phyloP scores from a whole-genome alignment of 2,888 invertebrate genomes.

The Gastrophysa polygoni region DNA sequence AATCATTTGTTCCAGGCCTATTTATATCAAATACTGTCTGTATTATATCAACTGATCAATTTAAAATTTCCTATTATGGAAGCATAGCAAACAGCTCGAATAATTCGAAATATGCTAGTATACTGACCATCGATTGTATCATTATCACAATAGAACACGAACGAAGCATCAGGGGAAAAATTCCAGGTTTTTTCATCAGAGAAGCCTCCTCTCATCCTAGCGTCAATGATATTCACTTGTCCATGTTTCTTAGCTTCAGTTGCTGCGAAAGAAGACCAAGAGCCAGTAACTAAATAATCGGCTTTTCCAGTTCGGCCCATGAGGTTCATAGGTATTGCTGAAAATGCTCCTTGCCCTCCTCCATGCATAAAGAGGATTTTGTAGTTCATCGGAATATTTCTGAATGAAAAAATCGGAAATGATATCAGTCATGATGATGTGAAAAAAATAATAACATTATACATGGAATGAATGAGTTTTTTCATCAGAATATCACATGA shows the following conservation, averaged over 20 bases:
- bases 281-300: constrained; percentile 86
- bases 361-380: constrained; percentile 93
- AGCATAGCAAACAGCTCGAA: too few species aligned
- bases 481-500: too few species aligned
- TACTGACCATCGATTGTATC: constrained; percentile 94
- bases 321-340: constrained; percentile 90
- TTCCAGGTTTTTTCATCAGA: constrained; percentile 82
- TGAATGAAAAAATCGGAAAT: constrained; percentile 56
- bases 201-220: constrained; percentile 75
- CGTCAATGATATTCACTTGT: constrained; percentile 82
- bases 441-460: too few species aligned
- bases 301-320: constrained; percentile 78
- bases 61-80: too few species aligned
- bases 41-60: not conserved
- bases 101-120: too few species aligned
- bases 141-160: constrained; percentile 95
- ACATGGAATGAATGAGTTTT: too few species aligned
- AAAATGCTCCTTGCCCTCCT: constrained; percentile 95
- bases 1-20: too few species aligned
- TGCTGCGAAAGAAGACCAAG: constrained; percentile 95
- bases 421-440: not conserved
- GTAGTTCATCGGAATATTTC: constrained; percentile 90
- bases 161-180: constrained; percentile 87
- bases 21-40: not conserved
- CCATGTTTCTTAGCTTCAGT: constrained; percentile 95